Base-by-base conservation (phyloP, 2,797 vertebrate genomes). In the Myotis myotis region DNA sequence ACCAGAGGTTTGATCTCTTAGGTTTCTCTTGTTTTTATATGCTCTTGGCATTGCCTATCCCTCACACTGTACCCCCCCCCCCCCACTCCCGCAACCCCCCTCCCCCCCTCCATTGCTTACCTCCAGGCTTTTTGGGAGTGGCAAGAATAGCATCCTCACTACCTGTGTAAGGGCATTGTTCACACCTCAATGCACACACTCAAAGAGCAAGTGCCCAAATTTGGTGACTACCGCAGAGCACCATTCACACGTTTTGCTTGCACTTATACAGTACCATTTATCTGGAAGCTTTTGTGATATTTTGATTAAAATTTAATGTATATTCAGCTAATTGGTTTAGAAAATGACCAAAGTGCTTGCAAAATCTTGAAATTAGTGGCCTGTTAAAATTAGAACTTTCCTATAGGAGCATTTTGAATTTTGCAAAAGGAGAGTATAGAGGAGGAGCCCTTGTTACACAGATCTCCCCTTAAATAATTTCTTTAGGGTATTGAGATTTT, bases 351-450 rank as follows among this genome's bases (percentile, higher is more conserved):
- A 49, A 84, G 17, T 53, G 15, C 72, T 94, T 84, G 66, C 30
- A 60, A 87, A 94, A 36, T 36, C 62, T 93, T 93, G 51, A 78
- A 78, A 82, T 53, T 70, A 53, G 25, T 41, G 22, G 36, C 25
- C 53, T 82, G 62, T 94, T 93, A 79, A 86, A 94, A 87, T 85
- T 22, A 83, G 88, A 93, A 70, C 23, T 82, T 89, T 90, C 68
- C 17, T 76, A 8, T 28, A 36, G 8, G 76, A 93, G 44, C 49
- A 84, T 57, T 93, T 96, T 80, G 41, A 22, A 89, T 75, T 96
- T 92, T 57, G 41, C 33, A 75, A 74, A 89, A 92, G 87, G 76
- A 68, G 71, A 81, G 22, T 51, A 23, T 87, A 74, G 1, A 41
- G 57, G 70, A 83, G 8, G 12, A 74, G 79, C 17, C 10, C 38